Base-by-base conservation (phyloP, 1,140 invertebrate genomes). In the Drosophila varians region DNA sequence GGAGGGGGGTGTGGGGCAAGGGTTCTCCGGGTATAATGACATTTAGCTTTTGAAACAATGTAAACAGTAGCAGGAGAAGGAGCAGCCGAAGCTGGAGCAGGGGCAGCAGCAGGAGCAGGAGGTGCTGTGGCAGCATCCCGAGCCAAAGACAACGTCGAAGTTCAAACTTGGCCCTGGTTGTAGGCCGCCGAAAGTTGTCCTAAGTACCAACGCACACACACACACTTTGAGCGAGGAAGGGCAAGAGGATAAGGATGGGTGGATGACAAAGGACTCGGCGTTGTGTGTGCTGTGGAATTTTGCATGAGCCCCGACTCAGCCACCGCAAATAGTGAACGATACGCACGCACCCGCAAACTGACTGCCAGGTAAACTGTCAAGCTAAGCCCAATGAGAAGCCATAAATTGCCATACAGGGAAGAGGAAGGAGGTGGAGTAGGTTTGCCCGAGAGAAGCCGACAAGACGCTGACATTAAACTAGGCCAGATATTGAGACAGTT, bases 41-140 rank as follows among this genome's bases (percentile, higher is more conserved):
- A 87, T 87, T 87, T 87, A 87, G 77, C 82, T 87, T 68, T 87
- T 82, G 83, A 77, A 74, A 87, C 82, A 87, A 87, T 82, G 82
- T 87, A 87, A 87, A 87, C 82, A 87, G 56, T 61, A 72, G 46
- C 61, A 53, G 60, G 19, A 49, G 52, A 28, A n/a, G n/a, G n/a
- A n/a, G n/a, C n/a, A n/a, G n/a, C n/a, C n/a, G n/a, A n/a, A n/a
- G n/a, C n/a, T n/a, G 18, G 55, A 49, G 34, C 14, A 38, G 49
- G 46, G 6, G 4, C 6, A 72, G 40, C 56, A 49, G 56, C 21
- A 45, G 25, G 47, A 43, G 31, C 12, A 38, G 55, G 58, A 18
- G 5, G 4, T 61, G 45, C 9, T 11, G 28, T 9, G 8, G 11
- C 8, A 31, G 28, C 28, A 31, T 31, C 28, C 9, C 28, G 9